Evolutionary conservation across 1,140 invertebrate species (phyloP).

Genomic region (Anoplolepis gracilipes): DNA sequence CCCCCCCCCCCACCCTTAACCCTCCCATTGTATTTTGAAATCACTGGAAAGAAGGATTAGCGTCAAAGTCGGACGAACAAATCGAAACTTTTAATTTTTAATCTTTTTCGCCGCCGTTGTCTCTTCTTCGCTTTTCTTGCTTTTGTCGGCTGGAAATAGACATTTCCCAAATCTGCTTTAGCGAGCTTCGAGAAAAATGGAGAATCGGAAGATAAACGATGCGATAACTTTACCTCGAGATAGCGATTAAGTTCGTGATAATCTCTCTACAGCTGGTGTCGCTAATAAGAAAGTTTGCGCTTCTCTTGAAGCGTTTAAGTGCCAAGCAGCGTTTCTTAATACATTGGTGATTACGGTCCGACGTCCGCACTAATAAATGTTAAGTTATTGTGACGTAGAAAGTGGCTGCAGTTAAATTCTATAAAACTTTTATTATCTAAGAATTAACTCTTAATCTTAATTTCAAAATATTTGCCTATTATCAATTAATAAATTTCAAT

Average conservation of each 20-base stretch:
- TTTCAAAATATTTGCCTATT: not conserved
- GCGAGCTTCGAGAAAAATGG: constrained; percentile 51
- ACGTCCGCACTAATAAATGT: constrained; percentile 3
- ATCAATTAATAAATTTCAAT: not conserved
- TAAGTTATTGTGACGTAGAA: not conserved
- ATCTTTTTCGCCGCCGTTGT: constrained; percentile 26
- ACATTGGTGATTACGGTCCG: not conserved
- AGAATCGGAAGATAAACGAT: constrained; percentile 53
- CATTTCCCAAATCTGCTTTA: constrained; percentile 42
- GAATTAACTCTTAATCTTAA: not conserved
- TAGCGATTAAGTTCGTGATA: constrained; percentile 58
- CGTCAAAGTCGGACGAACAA: constrained; percentile 34
- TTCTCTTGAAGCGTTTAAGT: constrained; percentile 8
- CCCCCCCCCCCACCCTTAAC: too few relatives aligned
- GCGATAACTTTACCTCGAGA: constrained; percentile 34
- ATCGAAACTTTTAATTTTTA: constrained; percentile 62
- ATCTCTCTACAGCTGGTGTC: constrained; percentile 47
- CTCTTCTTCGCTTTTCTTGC: not conserved
- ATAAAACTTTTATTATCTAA: not conserved
- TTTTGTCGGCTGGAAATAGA: constrained; percentile 19
- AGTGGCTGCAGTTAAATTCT: not conserved
- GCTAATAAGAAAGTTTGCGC: constrained; percentile 55
- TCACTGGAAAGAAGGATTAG: constrained; percentile 61
- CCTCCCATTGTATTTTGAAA: constrained; percentile 54
- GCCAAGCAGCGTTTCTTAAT: constrained; percentile 27